Conservation (phyloP, 1,140 invertebrate species). For the Bradynema listronoti region DNA sequence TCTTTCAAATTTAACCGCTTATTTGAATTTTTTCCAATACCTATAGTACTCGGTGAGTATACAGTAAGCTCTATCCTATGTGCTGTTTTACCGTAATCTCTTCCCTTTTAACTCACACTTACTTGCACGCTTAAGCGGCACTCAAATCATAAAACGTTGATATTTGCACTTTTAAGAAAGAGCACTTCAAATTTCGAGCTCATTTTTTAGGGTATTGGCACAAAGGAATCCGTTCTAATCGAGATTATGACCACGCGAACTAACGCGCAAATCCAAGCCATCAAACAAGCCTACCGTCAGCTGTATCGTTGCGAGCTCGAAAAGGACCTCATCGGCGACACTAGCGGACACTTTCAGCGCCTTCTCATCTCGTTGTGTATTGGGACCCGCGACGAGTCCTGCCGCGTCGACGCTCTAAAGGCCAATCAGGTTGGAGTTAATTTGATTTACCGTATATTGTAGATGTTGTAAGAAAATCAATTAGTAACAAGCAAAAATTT, state of each 20-base stretch:
- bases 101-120: no score
- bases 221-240: conserved; percentile 60
- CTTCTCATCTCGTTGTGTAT: conserved; percentile 67
- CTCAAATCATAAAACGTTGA: no score
- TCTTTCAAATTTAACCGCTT: no score
- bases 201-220: conserved; percentile 63
- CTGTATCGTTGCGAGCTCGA: conserved; percentile 79
- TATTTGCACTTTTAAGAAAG: no score
- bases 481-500: no score
- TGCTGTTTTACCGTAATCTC: no score
- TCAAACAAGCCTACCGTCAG: conserved; percentile 61
- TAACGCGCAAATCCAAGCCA: conserved; percentile 60
- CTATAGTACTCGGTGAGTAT: no score
- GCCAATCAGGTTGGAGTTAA: conserved; percentile 47
- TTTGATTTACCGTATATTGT: background rate
- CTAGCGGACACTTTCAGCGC: conserved; percentile 83
- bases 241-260: conserved; percentile 62
- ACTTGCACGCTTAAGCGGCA: no score
- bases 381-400: conserved; percentile 56
- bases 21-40: no score
- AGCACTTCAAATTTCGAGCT: no score
- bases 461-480: no score
- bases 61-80: no score
- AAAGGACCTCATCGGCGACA: conserved; percentile 79
- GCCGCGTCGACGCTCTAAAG: conserved; percentile 45